Evolutionary conservation across 1,140 invertebrate genomes (phyloP), one percentile per base, ranked within the genome.

Genomic region (Geopemphigus sp.): DNA sequence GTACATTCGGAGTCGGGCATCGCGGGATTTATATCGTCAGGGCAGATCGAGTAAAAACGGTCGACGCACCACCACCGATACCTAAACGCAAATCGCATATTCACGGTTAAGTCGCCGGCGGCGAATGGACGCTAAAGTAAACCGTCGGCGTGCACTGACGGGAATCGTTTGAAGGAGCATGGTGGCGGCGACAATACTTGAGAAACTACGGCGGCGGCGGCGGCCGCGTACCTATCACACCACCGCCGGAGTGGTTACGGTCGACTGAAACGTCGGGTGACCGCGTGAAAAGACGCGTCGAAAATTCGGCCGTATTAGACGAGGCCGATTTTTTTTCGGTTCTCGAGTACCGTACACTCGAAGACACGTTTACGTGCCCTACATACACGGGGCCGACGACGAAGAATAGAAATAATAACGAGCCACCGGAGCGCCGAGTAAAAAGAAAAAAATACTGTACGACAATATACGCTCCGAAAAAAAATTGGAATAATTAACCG

Each of bases 161-260:
- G 50, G 47, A 39, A 78, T 47, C 29, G 22, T 78, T 57, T 78
- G 74, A 78, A 78, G 74, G 17, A 19, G 10, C 39, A 78, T 32
- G 24, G 1, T 61, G n/a, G n/a, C n/a, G n/a, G n/a, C n/a, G n/a
- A n/a, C 32, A 24, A 15, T 78, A 32, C 39, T 78, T 78, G 39
- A 78, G 57, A 78, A 76, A 61, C 14, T 12, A 12, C 1, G 11
- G 12, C n/a, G n/a, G n/a, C n/a, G n/a, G n/a, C n/a, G n/a, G n/a
- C n/a, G n/a, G n/a, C n/a, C n/a, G n/a, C n/a, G n/a, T n/a, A 61
- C 72, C 72, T 68, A 15, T 68, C 39, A 26, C 10, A 15, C 47
- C 39, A 26, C 10, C 57, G 74, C 57, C 29, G 74, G 74, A 57
- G 74, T 78, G 74, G n/a, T 63, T 78, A 78, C 74, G 74, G 74